Conservation (phyloP, 2,113 vertebrate species). For the Dendropsophus ebraccatus region DNA sequence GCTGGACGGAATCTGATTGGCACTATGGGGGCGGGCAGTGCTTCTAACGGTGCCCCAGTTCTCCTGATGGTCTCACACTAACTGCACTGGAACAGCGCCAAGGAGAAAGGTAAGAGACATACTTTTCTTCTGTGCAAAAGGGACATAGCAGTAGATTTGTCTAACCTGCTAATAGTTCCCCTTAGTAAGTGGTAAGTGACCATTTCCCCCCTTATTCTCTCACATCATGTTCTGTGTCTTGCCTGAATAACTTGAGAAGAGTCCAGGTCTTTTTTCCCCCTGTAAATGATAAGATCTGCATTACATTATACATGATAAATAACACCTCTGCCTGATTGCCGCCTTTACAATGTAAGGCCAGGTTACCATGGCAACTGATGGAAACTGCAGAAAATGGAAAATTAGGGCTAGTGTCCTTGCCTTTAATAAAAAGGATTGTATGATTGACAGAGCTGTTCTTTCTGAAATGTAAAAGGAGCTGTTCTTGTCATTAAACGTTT, state of each 20-base stretch:
- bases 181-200: too few species aligned
- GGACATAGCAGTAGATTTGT: too few species aligned
- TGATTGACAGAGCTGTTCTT: constrained; percentile 7
- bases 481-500: not conserved
- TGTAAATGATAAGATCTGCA: not conserved
- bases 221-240: not conserved
- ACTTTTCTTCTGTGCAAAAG: too few species aligned
- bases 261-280: not conserved
- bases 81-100: too few species aligned
- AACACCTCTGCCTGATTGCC: constrained; percentile 12
- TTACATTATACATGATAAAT: constrained; percentile 1
- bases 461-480: not conserved
- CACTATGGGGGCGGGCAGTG: too few species aligned
- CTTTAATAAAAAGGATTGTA: not conserved
- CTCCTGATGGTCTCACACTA: too few species aligned
- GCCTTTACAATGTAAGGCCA: constrained; percentile 5
- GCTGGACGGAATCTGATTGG: too few species aligned
- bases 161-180: too few species aligned
- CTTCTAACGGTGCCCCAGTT: too few species aligned
- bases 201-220: not conserved
- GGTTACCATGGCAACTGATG: constrained; percentile 34
- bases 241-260: not conserved
- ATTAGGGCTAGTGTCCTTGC: constrained; percentile 9
- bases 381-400: constrained; percentile 14
- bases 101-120: too few species aligned